Percentiles rank a stretch among this genome's conserved stretches.
These are phyloP conservation scores for Holacanthus passer DNA, from an alignment of 2,113 vertebrate species.

Conservation along the genomic window DNA sequence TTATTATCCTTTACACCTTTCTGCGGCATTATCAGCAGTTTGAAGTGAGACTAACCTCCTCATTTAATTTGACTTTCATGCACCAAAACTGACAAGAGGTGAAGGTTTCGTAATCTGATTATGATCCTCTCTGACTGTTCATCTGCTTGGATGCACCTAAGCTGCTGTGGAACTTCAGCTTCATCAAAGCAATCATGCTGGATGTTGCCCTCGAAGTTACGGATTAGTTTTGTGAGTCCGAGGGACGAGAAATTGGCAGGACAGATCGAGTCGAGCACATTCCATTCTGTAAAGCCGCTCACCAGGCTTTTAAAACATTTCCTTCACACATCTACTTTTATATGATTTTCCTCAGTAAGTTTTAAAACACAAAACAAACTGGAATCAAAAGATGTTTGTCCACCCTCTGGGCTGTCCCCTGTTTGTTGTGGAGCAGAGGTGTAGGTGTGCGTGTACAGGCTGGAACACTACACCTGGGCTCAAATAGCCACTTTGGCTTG, in stretches of 20 bases:
- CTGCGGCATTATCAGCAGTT: not conserved
- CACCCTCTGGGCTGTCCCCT: not conserved
- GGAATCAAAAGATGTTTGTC: not conserved
- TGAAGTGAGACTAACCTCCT: not conserved
- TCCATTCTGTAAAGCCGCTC: slow-evolving; percentile 40
- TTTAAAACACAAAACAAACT: not conserved
- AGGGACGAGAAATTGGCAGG: slow-evolving; percentile 32
- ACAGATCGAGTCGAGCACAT: slow-evolving; percentile 40
- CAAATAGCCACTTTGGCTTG: slow-evolving; percentile 32
- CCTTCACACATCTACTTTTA: slow-evolving; percentile 2
- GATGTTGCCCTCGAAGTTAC: slow-evolving; percentile 45
- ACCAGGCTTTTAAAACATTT: not conserved
- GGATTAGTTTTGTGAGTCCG: slow-evolving; percentile 57
- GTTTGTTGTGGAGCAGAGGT: slow-evolving; percentile 24
- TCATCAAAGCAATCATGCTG: slow-evolving; percentile 45
- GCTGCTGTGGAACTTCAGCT: slow-evolving; percentile 62
- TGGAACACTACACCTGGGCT: slow-evolving; percentile 49
- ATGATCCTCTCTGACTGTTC: slow-evolving; percentile 45
- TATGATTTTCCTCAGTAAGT: not conserved
- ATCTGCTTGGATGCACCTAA: slow-evolving; percentile 68
- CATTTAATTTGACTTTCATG: slow-evolving; percentile 26
- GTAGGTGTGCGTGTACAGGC: not conserved
- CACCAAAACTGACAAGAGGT: slow-evolving; percentile 1
- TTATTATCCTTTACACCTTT: not conserved
- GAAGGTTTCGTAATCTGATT: slow-evolving; percentile 33